Base-by-base conservation (phyloP, 53 echinoderm and acorn worm species). In the Paracentrotus lividus region DNA sequence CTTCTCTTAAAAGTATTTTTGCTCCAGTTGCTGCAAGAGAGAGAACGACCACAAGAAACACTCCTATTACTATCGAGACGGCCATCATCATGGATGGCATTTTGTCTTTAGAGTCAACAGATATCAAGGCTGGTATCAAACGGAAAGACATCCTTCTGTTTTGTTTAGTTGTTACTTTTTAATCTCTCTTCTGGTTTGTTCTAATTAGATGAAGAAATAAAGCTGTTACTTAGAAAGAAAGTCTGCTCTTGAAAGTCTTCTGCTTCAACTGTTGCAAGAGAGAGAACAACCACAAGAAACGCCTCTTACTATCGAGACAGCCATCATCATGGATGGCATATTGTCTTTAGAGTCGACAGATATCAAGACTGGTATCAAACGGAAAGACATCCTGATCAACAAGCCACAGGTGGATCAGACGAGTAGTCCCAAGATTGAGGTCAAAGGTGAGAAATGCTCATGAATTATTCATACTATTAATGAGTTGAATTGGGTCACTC, bases 311-410 rank as follows among this genome's bases (percentile, higher is more conserved):
- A 23, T 36, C 53, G 36, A 53, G 23, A 18, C 54, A 56, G 86
- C 86, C 89, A 44, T 90, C 92, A 92, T 40, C 58, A 96, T 96
- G 96, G 96, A 96, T 94, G 96, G 94, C 56, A 96, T 96, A 34
- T 87, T 96, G 33, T 76, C 93, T 33, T 57, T 90, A 16, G 95
- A 94, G 5, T 86, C 93, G 40, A 91, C 86, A 40, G 92, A 92
- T 38, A 45, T 94, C 49, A 97, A 96, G 88, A 93, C 93, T 20
- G 98, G 98, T 31, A 97, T 97, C 92, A 95, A 93, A 84, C 90
- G 93, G 58, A 97, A 97, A 49, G 95, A 96, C 76, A 93, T 96
- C 40, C 86, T 96, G 88, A 94, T 97, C 87, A 97, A 96, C 38
- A 97, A 97, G 42, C 98, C 98, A 34, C 89, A 95, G 68, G 91